Evolutionary conservation across 2,113 vertebrate species (phyloP), one percentile per base, ranked within the genome.

Genomic region (Notarius quadriscutis): DNA sequence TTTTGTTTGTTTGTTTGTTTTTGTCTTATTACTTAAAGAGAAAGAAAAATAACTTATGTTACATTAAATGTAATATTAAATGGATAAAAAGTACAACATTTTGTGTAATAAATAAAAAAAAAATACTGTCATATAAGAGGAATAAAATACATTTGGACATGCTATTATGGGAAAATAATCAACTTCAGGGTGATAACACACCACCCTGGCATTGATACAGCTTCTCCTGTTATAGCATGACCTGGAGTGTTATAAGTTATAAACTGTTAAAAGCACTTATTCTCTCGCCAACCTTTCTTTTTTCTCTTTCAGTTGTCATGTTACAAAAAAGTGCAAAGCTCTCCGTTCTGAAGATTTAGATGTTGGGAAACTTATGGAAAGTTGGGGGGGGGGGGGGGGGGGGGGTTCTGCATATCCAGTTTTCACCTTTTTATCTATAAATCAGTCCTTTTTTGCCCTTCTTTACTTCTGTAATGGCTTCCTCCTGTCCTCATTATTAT

Each of bases 401-500:
- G 30, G 30, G 30, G 30, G 30, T 1, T 30, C 6, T 50, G 6
- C 17, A 1, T 17, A 18, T 79, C 7, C 14, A 57, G 17, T 60
- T 55, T 81, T 78, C 48, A 1, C 1, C 51, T 65, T 48, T 89
- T 75, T 58, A 80, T 41, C 30, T 57, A 25, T 22, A 30, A 53
- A 57, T 51, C 60, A 50, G 18, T 83, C 58, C 27, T 53, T 25
- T 57, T 17, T 27, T 20, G 25, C 69, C 50, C 5, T 0, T 69
- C 25, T 81, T 55, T 69, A 8, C 51, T 12, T 80, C n/a, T 8
- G 7, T 71, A 62, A n/a, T 62, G 2, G 2, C 14, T 34, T 87
- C 57, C 14, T 85, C 27, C 22, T 62, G 12, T 78, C 5, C 60
- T 86, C 62, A 57, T 84, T 55, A 71, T 71, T 34, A 71, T 65